phyloP scores from a whole-genome alignment of 2,888 invertebrate genomes.

The Marronus borbonicus region DNA sequence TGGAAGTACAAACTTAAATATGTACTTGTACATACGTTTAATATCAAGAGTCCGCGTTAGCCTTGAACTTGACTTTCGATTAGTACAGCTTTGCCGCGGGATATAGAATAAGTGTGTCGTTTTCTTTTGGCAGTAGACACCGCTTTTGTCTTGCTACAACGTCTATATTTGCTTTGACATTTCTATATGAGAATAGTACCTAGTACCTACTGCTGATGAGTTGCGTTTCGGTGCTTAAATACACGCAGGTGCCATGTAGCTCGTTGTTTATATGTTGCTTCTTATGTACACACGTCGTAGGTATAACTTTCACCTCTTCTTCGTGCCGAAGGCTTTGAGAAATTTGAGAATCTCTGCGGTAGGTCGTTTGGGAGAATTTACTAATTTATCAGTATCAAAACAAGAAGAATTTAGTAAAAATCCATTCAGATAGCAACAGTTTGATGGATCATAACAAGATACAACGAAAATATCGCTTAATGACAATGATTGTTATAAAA shows the following conservation, averaged over 20 bases:
- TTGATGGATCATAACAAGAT: too few relatives aligned
- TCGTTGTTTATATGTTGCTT: neutral
- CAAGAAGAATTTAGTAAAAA: too few relatives aligned
- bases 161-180: slow-evolving; percentile 31
- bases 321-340: neutral
- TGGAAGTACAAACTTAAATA: neutral
- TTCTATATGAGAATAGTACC: neutral
- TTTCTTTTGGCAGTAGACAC: slow-evolving; percentile 19
- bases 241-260: neutral
- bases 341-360: neutral
- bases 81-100: neutral
- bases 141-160: neutral
- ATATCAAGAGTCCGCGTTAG: neutral
- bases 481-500: too few relatives aligned
- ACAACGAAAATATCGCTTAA: too few relatives aligned
- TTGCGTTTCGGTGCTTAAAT: neutral
- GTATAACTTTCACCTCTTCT: slow-evolving; percentile 3
- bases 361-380: too few relatives aligned
- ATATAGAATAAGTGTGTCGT: slow-evolving; percentile 19
- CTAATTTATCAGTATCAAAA: too few relatives aligned
- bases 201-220: neutral
- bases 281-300: neutral
- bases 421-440: too few relatives aligned
- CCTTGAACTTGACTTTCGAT: slow-evolving; percentile 47
- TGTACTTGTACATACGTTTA: neutral